phyloP scores from a whole-genome alignment of 1,140 invertebrate species.

The Aphidius ervi region DNA sequence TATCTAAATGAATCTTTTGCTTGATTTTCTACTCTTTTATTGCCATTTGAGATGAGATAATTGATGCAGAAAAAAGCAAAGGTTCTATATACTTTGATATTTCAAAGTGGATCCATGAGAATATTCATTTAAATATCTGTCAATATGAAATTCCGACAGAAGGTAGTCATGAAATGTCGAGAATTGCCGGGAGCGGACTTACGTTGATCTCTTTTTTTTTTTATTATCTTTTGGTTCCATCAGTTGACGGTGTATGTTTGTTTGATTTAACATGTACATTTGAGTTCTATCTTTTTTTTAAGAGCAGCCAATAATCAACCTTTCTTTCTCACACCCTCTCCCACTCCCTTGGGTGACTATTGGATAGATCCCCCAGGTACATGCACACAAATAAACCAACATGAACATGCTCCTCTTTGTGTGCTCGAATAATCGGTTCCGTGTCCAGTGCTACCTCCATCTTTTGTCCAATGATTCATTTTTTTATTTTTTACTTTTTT shows the following conservation, averaged over 20 bases:
- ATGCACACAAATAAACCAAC: slow-evolving; percentile 18
- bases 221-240: slow-evolving; percentile 25
- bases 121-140: slow-evolving; percentile 54
- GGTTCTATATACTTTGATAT: slow-evolving; percentile 32
- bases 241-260: background rate
- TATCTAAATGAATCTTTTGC: no score
- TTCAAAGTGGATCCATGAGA: slow-evolving; percentile 44
- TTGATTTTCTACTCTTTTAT: slow-evolving; percentile 20
- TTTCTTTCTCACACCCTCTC: slow-evolving; percentile 17
- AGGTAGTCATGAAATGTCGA: slow-evolving; percentile 16
- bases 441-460: slow-evolving; percentile 12
- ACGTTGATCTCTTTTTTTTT: slow-evolving; percentile 16
- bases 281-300: background rate
- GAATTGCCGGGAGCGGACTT: slow-evolving; percentile 36
- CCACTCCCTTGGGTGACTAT: slow-evolving; percentile 14
- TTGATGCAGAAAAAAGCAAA: no score
- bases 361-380: slow-evolving; percentile 19
- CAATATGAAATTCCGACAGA: slow-evolving; percentile 41
- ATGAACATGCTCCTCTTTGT: slow-evolving; percentile 25
- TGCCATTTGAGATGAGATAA: slow-evolving; percentile 9
- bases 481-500: background rate
- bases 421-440: slow-evolving; percentile 20
- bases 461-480: slow-evolving; percentile 10
- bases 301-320: slow-evolving; percentile 14
- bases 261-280: background rate